phyloP scores from a whole-genome alignment of 2,113 vertebrate species.

The Crotalus tigris region DNA sequence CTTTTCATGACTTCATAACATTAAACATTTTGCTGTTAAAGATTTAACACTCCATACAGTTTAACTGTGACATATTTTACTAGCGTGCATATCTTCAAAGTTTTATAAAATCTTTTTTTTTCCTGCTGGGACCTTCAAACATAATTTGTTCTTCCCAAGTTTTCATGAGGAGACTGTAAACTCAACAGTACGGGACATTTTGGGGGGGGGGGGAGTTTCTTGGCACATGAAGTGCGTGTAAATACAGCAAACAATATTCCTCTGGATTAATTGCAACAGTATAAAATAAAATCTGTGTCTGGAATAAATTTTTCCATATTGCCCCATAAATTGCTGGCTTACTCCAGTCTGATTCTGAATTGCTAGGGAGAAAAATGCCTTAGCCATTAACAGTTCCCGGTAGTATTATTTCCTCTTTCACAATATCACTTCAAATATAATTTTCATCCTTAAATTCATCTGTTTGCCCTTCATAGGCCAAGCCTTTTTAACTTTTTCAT shows the following conservation, averaged over 20 bases:
- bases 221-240: background rate
- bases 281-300: constrained; percentile 55
- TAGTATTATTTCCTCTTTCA: constrained; percentile 74
- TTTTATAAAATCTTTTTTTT: background rate
- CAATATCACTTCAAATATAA: constrained; percentile 76
- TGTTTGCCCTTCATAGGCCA: constrained; percentile 59
- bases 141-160: constrained; percentile 41
- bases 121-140: constrained; percentile 23
- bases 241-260: constrained; percentile 30
- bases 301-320: constrained; percentile 63
- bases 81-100: background rate
- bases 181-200: background rate
- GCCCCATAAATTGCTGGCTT: constrained; percentile 65
- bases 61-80: background rate
- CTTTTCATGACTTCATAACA: background rate
- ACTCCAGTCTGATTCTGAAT: constrained; percentile 73
- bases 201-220: background rate
- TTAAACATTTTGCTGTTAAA: background rate
- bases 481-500: constrained; percentile 63
- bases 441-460: constrained; percentile 71
- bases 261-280: constrained; percentile 32
- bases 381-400: constrained; percentile 68
- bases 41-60: background rate
- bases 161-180: background rate
- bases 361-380: constrained; percentile 66